Conservation (phyloP, 2,888 invertebrate species). For the Lycaena phlaeas region DNA sequence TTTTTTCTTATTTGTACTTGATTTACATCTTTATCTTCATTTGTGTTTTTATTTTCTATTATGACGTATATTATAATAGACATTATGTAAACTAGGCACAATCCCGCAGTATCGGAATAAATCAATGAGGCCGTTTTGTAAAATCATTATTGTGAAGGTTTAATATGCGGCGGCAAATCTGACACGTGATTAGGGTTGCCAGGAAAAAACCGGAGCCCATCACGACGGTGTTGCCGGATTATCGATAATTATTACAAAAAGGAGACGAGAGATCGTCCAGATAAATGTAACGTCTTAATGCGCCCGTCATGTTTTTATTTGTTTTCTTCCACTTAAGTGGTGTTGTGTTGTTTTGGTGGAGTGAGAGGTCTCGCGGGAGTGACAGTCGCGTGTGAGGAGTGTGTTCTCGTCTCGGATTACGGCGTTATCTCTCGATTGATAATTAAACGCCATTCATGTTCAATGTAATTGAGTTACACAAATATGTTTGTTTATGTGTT, state of each 20-base stretch:
- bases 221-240: constrained; percentile 70
- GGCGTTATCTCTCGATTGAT: neutral
- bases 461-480: too few relatives aligned
- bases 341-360: constrained; percentile 39
- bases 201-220: constrained; percentile 59
- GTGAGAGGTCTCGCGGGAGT: constrained; percentile 32
- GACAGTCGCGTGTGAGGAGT: constrained; percentile 38
- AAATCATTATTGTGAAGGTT: constrained; percentile 50
- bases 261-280: constrained; percentile 52
- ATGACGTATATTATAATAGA: too few relatives aligned
- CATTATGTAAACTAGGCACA: too few relatives aligned
- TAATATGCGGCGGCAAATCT: constrained; percentile 55
- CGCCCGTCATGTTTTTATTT: constrained; percentile 66
- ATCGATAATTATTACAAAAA: constrained; percentile 69
- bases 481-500: too few relatives aligned
- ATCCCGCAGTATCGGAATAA: constrained; percentile 28
- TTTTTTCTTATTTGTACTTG: too few relatives aligned
- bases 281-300: constrained; percentile 66
- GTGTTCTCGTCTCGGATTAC: constrained; percentile 18
- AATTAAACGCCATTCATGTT: neutral
- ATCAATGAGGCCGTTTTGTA: constrained; percentile 49
- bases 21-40: too few relatives aligned
- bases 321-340: constrained; percentile 48
- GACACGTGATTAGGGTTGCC: constrained; percentile 70
- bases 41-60: too few relatives aligned